Base-by-base conservation (phyloP, 2,888 invertebrate species). In the Panopea generosa region DNA sequence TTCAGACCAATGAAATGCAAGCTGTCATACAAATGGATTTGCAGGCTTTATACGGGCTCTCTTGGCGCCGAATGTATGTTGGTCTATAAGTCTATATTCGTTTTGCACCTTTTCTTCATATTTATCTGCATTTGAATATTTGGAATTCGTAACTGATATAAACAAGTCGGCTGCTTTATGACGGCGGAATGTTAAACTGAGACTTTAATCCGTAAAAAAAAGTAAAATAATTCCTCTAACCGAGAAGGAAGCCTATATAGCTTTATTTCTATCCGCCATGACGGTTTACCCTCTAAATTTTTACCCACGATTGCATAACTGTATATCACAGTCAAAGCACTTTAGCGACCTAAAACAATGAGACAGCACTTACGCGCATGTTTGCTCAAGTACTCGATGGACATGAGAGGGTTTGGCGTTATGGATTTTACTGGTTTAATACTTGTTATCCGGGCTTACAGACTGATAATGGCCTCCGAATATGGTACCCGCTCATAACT, bases 41-140 rank as follows among this genome's bases (percentile, higher is more conserved):
- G 18, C 11, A 20, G 68, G 72, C 63, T 77, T 77, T 77, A 38
- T 69, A 65, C 3, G 77, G 68, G 59, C 68, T 77, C 72, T 26
- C 53, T 6, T 73, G 77, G 77, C 77, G 77, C 77, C 77, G 20
- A 33, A 27, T 60, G 59, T 67, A 56, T 67, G 50, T 20, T 59
- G 49, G n/a, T n/a, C n/a, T n/a, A n/a, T n/a, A n/a, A n/a, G n/a
- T n/a, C n/a, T n/a, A n/a, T n/a, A n/a, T n/a, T n/a, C n/a, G n/a
- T n/a, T n/a, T n/a, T n/a, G n/a, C n/a, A n/a, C n/a, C n/a, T n/a
- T n/a, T n/a, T n/a, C n/a, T n/a, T n/a, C n/a, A n/a, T n/a, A n/a
- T n/a, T n/a, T n/a, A n/a, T n/a, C n/a, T n/a, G n/a, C n/a, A n/a
- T n/a, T n/a, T n/a, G n/a, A n/a, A n/a, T n/a, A n/a, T n/a, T n/a